A percentile compares a stretch with the other conserved stretches of the same genome.
Evolutionary conservation across 2,888 invertebrate genomes (phyloP).

Genomic region (Drosophila bunnanda): DNA sequence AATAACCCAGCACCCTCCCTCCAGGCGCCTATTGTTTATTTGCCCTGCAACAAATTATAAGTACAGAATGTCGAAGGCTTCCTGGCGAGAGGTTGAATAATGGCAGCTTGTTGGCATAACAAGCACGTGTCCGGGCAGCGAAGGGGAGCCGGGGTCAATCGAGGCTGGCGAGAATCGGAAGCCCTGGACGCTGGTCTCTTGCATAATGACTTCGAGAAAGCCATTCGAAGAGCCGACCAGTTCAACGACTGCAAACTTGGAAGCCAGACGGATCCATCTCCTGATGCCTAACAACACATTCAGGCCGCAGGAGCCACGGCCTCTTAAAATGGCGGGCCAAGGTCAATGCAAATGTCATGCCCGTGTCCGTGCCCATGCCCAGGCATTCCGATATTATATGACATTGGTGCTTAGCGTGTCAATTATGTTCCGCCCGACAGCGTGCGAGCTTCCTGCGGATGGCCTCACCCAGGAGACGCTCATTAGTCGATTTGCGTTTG

Average conservation of each 20-base stretch:
- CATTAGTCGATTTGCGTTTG: constrained; percentile 60
- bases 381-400: constrained; percentile 25
- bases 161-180: constrained; percentile 5
- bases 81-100: constrained; percentile 51
- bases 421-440: constrained; percentile 55
- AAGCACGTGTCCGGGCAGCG: constrained; percentile 56
- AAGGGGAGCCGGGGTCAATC: constrained; percentile 2
- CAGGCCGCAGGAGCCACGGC: not conserved
- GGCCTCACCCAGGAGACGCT: constrained; percentile 64
- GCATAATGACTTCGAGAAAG: constrained; percentile 4
- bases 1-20: constrained; percentile 11
- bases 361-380: constrained; percentile 10
- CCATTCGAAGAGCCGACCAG: constrained; percentile 16
- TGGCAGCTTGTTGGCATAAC: constrained; percentile 75
- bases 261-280: constrained; percentile 12
- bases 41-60: constrained; percentile 75
- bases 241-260: constrained; percentile 61
- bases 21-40: constrained; percentile 60
- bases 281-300: not conserved
- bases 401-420: constrained; percentile 68
- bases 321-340: constrained; percentile 33
- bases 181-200: not conserved
- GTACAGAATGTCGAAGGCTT: constrained; percentile 74
- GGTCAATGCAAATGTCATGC: constrained; percentile 59
- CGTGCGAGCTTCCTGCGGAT: constrained; percentile 36